Base-by-base conservation (phyloP, 1,140 invertebrate species). In the Trachymyrmex septentrionalis region DNA sequence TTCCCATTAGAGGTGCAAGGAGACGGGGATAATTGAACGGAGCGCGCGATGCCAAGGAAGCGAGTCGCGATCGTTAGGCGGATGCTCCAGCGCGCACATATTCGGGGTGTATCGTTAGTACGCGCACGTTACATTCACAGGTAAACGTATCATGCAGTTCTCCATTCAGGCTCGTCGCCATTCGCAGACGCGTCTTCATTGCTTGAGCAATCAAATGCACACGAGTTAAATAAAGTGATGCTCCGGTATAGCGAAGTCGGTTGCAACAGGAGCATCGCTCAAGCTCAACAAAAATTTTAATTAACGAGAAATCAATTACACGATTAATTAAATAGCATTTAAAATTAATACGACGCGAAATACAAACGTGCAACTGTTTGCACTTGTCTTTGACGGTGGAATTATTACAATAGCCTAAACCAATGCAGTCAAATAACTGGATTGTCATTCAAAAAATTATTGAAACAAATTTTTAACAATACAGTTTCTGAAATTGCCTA, bases 11-110 rank as follows among this genome's bases (percentile, higher is more conserved):
- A 69, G 71, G 34, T 59, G 55, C 21, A n/a, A 67, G 72, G 64
- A 61, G 81, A 57, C 84, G 38, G 27, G 73, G 85, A 90, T 90
- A 90, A 90, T 90, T 90, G 88, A 89, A 90, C 73, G 69, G n/a
- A n/a, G 80, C 80, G 80, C 64, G 73, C 86, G 61, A 86, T 85
- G 80, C 73, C 50, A 84, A 85, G 63, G 61, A 75, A 69, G 73
- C 73, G 64, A 71, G 80, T 80, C 80, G 75, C 75, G 73, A 30
- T 80, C 85, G 88, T 90, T 90, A 89, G 81, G 69, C 67, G 76
- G 82, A 66, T 77, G 64, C 81, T 86, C 75, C 69, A 75, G 14
- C 80, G 67, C 85, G 88, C 53, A 53, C 80, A 57, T 76, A 61
- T 80, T 59, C 50, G 64, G 75, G 81, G 77, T 50, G 71, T 86